These are phyloP conservation scores for Sisyra nigra DNA, from an alignment of 2,888 invertebrate species.

Conservation along the genomic window DNA sequence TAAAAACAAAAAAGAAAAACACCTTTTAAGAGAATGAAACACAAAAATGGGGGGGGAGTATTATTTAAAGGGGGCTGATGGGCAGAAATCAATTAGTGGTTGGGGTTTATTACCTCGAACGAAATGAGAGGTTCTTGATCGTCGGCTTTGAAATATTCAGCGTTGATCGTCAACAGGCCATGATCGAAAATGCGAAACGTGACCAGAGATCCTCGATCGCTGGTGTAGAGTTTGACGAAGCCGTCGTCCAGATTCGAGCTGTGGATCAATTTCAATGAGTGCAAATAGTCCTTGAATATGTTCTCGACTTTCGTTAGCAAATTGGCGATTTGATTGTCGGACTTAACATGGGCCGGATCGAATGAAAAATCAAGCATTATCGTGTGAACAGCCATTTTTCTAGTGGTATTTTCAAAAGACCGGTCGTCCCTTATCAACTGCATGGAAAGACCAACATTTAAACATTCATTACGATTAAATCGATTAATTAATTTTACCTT, in stretches of 20 bases:
- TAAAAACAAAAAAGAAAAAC: conserved; percentile 27
- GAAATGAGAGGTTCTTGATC: conserved; percentile 54
- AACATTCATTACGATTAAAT: not conserved
- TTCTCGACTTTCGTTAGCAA: conserved; percentile 50
- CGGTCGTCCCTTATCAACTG: not conserved
- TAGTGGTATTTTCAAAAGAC: not conserved
- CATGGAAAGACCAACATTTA: not conserved
- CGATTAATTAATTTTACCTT: not conserved
- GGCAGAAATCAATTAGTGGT: no score
- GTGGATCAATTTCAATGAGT: conserved; percentile 49
- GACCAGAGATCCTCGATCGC: conserved; percentile 51
- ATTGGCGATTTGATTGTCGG: conserved; percentile 45
- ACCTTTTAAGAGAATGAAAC: conserved; percentile 5
- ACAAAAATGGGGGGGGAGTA: no score
- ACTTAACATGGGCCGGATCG: conserved; percentile 47
- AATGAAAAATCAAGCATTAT: conserved; percentile 65
- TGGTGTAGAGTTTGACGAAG: conserved; percentile 50
- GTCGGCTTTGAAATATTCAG: conserved; percentile 67
- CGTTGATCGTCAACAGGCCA: conserved; percentile 64
- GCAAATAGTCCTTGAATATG: conserved; percentile 53
- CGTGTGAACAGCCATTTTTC: conserved; percentile 59
- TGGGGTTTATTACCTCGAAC: conserved; percentile 46
- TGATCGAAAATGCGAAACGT: conserved; percentile 56
- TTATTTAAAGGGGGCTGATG: no score
- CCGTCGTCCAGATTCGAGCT: conserved; percentile 54